Conservation (phyloP, 2,888 invertebrate genomes). For the Netelia fuscicornis region DNA sequence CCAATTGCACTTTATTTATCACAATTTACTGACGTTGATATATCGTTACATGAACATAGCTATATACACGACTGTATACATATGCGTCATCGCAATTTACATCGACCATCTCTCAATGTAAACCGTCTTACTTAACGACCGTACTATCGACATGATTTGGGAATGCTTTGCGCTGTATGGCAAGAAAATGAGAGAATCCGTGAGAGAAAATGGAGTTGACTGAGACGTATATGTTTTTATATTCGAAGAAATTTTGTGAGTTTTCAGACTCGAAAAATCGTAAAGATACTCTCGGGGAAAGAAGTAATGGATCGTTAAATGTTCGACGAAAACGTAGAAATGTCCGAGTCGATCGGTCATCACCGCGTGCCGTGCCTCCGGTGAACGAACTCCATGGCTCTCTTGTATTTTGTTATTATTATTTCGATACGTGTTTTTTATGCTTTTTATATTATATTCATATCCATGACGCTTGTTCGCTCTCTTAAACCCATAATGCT, state of each 20-base stretch:
- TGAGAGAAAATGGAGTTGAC: neutral
- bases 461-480: slow-evolving; percentile 19
- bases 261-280: neutral
- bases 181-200: neutral
- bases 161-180: slow-evolving; percentile 31
- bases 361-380: neutral
- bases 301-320: neutral
- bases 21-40: slow-evolving; percentile 83
- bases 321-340: neutral
- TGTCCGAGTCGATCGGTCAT: neutral
- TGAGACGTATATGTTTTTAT: neutral
- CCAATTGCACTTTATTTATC: slow-evolving; percentile 84
- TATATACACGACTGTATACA: slow-evolving; percentile 55
- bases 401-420: neutral
- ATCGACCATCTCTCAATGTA: slow-evolving; percentile 83
- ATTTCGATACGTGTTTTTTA: slow-evolving; percentile 5
- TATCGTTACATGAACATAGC: slow-evolving; percentile 78
- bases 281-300: neutral
- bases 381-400: slow-evolving; percentile 15
- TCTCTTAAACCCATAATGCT: slow-evolving; percentile 73
- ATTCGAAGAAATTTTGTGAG: neutral
- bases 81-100: slow-evolving; percentile 83
- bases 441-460: too few relatives aligned
- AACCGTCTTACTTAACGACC: slow-evolving; percentile 82
- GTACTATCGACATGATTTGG: slow-evolving; percentile 63